Evolutionary conservation across 2,113 vertebrate species (phyloP), one percentile per base, ranked within the genome.

Genomic region (Takifugu bimaculatus): DNA sequence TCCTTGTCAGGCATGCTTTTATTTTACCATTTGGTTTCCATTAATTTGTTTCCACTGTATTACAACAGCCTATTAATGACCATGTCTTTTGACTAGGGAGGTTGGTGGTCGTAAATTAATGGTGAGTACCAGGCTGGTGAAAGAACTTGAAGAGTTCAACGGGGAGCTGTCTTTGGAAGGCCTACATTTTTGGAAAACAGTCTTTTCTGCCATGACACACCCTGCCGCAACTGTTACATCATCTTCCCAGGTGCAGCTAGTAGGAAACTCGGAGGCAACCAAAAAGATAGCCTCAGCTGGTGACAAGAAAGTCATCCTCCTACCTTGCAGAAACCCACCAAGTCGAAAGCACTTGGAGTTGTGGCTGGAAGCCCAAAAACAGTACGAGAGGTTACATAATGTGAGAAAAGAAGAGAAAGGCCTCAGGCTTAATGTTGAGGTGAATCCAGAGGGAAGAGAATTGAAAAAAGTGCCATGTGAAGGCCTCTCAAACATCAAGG

Each of bases 291-390:
- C 25, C 43, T 87, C 85, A 68, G 67, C 79, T 28, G 85, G 90
- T 70, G 92, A 94, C 89, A 94, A 94, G 87, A 96, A 95, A 83
- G 92, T 98, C 28, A 81, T 96, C 58, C 93, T 99, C 54, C 89
- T 98, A 86, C 97, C 97, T 79, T 99, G 97, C 85, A 96, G 92
- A 75, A 95, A 88, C 84, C 93, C 97, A 35, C 97, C 97, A 43
- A 94, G 91, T 86, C 87, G 91, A 59, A 92, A 95, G 60, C 90
- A 91, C 28, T 94, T 98, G 82, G 93, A 94, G 63, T 80, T 93
- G 44, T 99, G 97, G 96, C 91, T 99, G 77, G 93, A 96, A 77
- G 95, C 95, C 85, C 94, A 92, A 92, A 94, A 91, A 83, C 93
- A 96, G 56, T 96, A 93, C 3, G 93, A 95, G 68, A 91, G 85